A percentile compares a stretch with the other conserved stretches of the same genome.
Evolutionary conservation across 2,113 vertebrate genomes (phyloP).

Genomic region (Arothron firmamentum): DNA sequence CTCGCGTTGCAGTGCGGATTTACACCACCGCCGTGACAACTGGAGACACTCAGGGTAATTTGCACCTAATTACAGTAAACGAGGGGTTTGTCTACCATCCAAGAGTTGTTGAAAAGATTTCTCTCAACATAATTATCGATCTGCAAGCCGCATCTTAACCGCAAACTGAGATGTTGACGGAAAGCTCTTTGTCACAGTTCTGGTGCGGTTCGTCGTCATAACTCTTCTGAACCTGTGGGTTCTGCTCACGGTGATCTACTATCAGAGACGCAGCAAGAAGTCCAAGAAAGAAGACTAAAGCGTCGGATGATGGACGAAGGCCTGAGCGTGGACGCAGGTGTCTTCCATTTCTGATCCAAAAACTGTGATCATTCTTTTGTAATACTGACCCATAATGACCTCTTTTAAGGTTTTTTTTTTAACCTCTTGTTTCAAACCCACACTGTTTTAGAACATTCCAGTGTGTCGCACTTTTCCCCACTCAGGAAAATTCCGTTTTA

Average conservation of each 20-base stretch:
- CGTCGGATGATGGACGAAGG: background rate
- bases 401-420: background rate
- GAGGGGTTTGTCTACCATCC: background rate
- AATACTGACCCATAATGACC: background rate
- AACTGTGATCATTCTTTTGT: conserved; percentile 5
- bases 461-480: background rate
- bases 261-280: conserved; percentile 72
- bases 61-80: background rate
- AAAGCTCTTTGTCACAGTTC: conserved; percentile 71
- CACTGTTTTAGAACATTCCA: conserved; percentile 35
- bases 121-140: conserved; percentile 1
- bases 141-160: too few species aligned
- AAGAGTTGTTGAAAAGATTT: background rate
- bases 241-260: conserved; percentile 79
- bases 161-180: too few species aligned
- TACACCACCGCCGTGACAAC: conserved; percentile 88
- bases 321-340: background rate
- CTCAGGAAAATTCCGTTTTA: conserved; percentile 44
- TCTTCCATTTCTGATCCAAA: background rate
- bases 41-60: conserved; percentile 84
- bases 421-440: background rate
- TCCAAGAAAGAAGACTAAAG: conserved; percentile 72
- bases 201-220: conserved; percentile 82
- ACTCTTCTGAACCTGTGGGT: conserved; percentile 88
- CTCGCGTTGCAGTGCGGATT: conserved; percentile 83